Percentiles rank a stretch among this genome's conserved stretches.
These are phyloP conservation scores for Hemistola chrysoprasaria DNA, from an alignment of 2,888 invertebrate genomes.

Conservation along the genomic window DNA sequence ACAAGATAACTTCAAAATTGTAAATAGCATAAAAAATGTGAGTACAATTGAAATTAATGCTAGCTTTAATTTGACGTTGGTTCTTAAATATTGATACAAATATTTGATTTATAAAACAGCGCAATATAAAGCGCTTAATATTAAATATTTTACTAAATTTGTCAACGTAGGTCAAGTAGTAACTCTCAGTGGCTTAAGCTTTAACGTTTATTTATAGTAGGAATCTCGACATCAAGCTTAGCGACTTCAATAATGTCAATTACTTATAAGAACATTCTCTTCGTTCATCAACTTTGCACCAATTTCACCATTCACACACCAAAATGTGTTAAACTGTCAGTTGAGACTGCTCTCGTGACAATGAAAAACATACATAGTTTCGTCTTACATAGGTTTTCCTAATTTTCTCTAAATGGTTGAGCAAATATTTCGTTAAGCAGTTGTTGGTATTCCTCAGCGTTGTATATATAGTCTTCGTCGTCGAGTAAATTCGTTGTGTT, in stretches of 20 bases:
- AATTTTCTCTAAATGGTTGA: conserved; percentile 75
- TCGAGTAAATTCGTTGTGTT: conserved; percentile 54
- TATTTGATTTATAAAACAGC: conserved; percentile 12
- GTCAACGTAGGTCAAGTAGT: conserved; percentile 42
- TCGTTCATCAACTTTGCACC: not conserved
- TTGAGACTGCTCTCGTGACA: not conserved
- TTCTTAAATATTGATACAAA: conserved; percentile 10
- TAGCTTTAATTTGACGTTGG: conserved; percentile 5
- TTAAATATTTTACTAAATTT: conserved; percentile 28
- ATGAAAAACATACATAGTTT: not conserved
- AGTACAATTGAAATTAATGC: conserved; percentile 1
- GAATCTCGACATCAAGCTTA: conserved; percentile 54
- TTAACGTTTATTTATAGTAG: conserved; percentile 48
- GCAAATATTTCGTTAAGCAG: conserved; percentile 76
- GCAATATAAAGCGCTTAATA: conserved; percentile 22
- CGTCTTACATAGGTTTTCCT: conserved; percentile 22
- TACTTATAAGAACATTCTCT: conserved; percentile 3
- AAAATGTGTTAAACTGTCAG: not conserved
- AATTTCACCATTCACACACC: not conserved
- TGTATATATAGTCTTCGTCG: conserved; percentile 71
- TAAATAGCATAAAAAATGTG: too few species aligned
- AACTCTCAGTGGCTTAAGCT: conserved; percentile 46
- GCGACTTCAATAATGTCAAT: conserved; percentile 28
- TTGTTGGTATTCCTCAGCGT: conserved; percentile 72
- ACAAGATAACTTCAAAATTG: too few species aligned